Conservation (phyloP, 1,140 invertebrate genomes). For the Neodiprion fabricii region DNA sequence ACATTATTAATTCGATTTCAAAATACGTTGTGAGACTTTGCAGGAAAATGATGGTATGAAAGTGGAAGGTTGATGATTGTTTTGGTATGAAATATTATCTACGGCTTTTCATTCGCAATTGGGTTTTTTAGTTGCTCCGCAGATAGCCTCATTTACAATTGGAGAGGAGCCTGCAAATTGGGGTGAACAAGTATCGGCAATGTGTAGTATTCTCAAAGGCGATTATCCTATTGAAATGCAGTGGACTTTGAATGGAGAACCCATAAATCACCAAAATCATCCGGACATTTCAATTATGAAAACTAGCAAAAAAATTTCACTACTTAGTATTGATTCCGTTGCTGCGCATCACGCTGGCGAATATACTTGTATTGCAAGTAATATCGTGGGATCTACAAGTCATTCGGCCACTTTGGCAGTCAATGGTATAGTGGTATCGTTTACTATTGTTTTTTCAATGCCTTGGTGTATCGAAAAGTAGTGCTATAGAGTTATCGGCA, state of each 20-base stretch:
- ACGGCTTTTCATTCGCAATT: neutral
- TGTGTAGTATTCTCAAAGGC: slow-evolving; percentile 67
- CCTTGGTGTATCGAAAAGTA: slow-evolving; percentile 19
- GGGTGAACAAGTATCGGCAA: slow-evolving; percentile 66
- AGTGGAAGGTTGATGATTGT: neutral
- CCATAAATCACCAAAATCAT: slow-evolving; percentile 46
- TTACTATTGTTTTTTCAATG: slow-evolving; percentile 37
- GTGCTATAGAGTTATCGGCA: slow-evolving; percentile 22
- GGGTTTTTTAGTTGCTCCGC: slow-evolving; percentile 64
- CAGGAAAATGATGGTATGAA: too few species aligned
- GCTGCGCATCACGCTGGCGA: slow-evolving; percentile 61
- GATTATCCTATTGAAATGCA: slow-evolving; percentile 62
- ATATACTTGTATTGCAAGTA: slow-evolving; percentile 69
- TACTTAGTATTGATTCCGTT: slow-evolving; percentile 66
- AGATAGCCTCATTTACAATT: slow-evolving; percentile 69
- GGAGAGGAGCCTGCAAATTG: slow-evolving; percentile 66
- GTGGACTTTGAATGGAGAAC: slow-evolving; percentile 59
- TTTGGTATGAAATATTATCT: neutral
- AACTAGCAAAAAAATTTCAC: slow-evolving; percentile 60
- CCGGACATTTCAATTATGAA: slow-evolving; percentile 62
- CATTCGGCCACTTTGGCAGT: slow-evolving; percentile 65
- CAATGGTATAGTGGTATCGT: slow-evolving; percentile 63
- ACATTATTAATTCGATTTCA: neutral
- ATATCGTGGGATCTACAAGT: slow-evolving; percentile 65
- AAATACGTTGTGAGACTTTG: too few species aligned